Percentiles rank a stretch among this genome's conserved stretches.
Evolutionary conservation across 2,888 invertebrate species (phyloP).

Genomic region (Idaea biselata): DNA sequence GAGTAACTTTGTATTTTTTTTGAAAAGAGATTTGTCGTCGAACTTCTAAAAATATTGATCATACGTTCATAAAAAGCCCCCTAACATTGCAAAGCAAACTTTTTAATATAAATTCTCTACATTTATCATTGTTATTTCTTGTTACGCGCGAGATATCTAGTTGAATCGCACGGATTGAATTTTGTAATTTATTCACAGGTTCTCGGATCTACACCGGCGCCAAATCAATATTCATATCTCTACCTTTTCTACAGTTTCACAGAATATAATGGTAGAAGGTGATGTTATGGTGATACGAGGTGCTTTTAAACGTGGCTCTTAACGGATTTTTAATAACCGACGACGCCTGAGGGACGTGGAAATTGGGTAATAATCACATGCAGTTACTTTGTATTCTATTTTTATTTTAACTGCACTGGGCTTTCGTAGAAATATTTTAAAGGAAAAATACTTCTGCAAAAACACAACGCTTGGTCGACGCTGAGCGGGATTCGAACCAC

Average conservation of each 20-base stretch:
- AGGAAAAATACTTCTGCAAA: no score
- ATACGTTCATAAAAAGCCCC: no score
- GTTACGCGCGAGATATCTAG: not conserved
- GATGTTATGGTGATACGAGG: not conserved
- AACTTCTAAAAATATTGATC: no score
- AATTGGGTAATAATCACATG: not conserved
- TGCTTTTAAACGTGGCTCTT: not conserved
- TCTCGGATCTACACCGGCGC: constrained; percentile 28
- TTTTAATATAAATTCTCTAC: no score
- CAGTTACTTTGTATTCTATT: no score
- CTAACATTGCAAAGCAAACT: no score
- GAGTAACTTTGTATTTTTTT: no score
- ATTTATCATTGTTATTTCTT: not conserved
- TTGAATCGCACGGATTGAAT: not conserved
- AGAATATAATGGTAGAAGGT: constrained; percentile 17
- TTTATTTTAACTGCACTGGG: no score
- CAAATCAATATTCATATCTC: constrained; percentile 26
- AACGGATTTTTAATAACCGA: not conserved
- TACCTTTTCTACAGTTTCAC: constrained; percentile 26
- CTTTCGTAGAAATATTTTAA: no score
- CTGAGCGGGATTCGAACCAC: no score
- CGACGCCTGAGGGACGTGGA: not conserved
- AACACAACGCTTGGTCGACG: no score
- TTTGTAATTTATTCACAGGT: constrained; percentile 52
- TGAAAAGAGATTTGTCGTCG: no score